Evolutionary conservation across 2,113 vertebrate species (phyloP).

Genomic region (Mirza zaza): DNA sequence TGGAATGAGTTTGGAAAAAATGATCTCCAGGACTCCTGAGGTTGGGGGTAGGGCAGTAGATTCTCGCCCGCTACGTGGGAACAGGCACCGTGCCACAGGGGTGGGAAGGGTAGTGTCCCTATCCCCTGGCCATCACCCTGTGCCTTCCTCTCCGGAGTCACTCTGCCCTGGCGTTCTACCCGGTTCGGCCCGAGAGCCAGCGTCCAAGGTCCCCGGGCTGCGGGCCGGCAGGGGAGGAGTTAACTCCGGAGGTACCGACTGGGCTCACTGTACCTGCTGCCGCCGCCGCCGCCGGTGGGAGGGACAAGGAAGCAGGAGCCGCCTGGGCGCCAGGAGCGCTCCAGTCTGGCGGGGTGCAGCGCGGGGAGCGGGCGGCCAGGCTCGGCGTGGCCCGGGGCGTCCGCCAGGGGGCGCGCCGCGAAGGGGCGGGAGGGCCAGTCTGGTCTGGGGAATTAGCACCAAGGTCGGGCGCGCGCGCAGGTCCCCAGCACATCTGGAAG

Average conservation of each 20-base stretch:
- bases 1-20: background rate
- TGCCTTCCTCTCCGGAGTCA: background rate
- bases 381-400: constrained; percentile 61
- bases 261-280: constrained; percentile 78
- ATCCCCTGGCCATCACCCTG: background rate
- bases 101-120: background rate
- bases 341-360: constrained; percentile 71
- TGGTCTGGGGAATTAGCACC: constrained; percentile 52
- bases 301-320: constrained; percentile 72
- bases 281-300: constrained; percentile 73
- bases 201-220: constrained; percentile 54
- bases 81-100: background rate
- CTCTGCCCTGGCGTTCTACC: background rate
- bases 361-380: constrained; percentile 39
- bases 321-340: constrained; percentile 75
- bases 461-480: constrained; percentile 70
- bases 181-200: background rate
- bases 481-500: constrained; percentile 76
- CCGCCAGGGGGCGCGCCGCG: constrained; percentile 78
- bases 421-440: constrained; percentile 73
- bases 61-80: background rate
- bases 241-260: constrained; percentile 76
- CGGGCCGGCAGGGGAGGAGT: constrained; percentile 77
- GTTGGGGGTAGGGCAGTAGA: background rate
- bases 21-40: constrained; percentile 18